A percentile compares a stretch with the other conserved stretches of the same genome.
phyloP scores from a whole-genome alignment of 2,797 vertebrate species.

The Mus minutoides region DNA sequence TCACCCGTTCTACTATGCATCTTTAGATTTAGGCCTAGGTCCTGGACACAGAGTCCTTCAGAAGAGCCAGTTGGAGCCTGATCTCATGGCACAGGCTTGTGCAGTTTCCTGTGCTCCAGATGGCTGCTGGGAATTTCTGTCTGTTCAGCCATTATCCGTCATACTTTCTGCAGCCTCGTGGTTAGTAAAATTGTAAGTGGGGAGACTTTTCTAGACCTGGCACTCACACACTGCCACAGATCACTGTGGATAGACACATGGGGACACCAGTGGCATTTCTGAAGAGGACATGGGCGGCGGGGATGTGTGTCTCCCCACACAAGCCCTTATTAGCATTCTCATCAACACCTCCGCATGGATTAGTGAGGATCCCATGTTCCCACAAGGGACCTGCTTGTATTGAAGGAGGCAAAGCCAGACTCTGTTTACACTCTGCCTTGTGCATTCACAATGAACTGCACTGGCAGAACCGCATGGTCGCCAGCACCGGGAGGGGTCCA shows the following conservation, averaged over 20 bases:
- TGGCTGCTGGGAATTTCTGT: too few relatives aligned
- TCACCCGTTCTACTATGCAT: not conserved
- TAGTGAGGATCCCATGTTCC: not conserved
- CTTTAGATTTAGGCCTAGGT: too few relatives aligned
- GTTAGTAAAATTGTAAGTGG: not conserved
- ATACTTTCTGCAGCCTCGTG: not conserved
- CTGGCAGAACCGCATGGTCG: not conserved
- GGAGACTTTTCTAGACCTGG: not conserved
- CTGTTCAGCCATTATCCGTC: not conserved
- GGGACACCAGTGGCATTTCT: not conserved
- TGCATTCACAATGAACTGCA: not conserved
- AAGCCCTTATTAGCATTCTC: not conserved
- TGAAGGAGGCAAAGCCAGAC: not conserved
- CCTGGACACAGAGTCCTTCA: rapidly evolving
- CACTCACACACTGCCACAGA: not conserved
- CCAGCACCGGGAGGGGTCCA: not conserved
- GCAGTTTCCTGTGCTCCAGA: rapidly evolving
- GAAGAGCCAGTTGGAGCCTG: not conserved
- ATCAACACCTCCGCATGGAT: not conserved
- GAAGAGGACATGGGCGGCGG: not conserved
- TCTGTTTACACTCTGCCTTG: not conserved
- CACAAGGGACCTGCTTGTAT: not conserved
- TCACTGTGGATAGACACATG: rapidly evolving
- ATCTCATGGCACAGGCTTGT: not conserved
- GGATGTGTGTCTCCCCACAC: not conserved